Evolutionary conservation across 2,888 invertebrate genomes (phyloP).

Genomic region (Pocota personata): DNA sequence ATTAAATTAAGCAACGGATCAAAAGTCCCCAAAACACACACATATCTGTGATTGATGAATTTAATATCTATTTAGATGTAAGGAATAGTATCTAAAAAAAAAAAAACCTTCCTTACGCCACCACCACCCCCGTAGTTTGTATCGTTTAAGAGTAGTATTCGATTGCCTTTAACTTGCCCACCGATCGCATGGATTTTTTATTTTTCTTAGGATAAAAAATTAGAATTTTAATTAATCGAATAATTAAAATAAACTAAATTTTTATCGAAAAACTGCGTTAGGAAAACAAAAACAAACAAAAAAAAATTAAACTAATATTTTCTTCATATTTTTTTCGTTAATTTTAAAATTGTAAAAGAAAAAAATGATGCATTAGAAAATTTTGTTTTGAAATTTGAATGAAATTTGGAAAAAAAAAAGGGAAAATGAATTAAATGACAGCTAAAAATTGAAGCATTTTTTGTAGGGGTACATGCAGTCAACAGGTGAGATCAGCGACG

Average conservation of each 20-base stretch:
- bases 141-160: constrained; percentile 56
- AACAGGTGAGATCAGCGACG: neutral
- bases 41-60: constrained; percentile 73
- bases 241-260: constrained; percentile 53
- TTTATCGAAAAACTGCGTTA: constrained; percentile 37
- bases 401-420: neutral
- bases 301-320: constrained; percentile 11
- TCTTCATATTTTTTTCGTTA: constrained; percentile 69
- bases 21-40: constrained; percentile 61
- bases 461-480: neutral
- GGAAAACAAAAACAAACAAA: constrained; percentile 6
- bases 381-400: constrained; percentile 25
- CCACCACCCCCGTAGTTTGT: constrained; percentile 58
- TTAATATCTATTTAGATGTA: constrained; percentile 68
- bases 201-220: constrained; percentile 51
- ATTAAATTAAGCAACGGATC: constrained; percentile 70
- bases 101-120: constrained; percentile 50
- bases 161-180: constrained; percentile 74
- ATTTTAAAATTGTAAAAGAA: constrained; percentile 33
- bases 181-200: constrained; percentile 68
- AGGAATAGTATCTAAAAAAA: constrained; percentile 42
- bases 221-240: constrained; percentile 57
- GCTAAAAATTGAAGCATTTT: neutral
- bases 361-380: constrained; percentile 64
- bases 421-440: constrained; percentile 4